Evolutionary conservation across 2,888 invertebrate species (phyloP).

Genomic region (Salpingus planirostris): DNA sequence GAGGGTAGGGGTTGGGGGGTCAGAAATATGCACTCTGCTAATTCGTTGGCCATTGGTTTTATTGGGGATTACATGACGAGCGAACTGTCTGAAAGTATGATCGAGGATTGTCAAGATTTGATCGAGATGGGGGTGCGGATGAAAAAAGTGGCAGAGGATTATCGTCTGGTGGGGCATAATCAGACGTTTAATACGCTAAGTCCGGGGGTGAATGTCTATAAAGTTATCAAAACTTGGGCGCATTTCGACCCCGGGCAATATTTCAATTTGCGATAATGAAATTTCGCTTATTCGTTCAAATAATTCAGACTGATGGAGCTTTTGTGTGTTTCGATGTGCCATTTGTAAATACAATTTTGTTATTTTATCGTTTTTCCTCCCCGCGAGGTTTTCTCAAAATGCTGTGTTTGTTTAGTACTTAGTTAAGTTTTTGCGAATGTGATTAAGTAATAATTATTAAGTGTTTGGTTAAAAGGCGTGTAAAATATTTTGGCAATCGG

Average conservation of each 20-base stretch:
- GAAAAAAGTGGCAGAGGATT: slow-evolving; percentile 39
- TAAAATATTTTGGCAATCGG: too few species aligned
- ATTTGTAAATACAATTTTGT: too few species aligned
- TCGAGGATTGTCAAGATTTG: slow-evolving; percentile 41
- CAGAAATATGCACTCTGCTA: slow-evolving; percentile 44
- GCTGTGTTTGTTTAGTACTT: too few species aligned
- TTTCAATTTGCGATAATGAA: too few species aligned
- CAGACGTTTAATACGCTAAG: slow-evolving; percentile 44
- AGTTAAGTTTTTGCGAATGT: too few species aligned
- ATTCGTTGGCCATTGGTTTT: slow-evolving; percentile 43
- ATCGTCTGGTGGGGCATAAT: slow-evolving; percentile 46
- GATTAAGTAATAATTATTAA: too few species aligned
- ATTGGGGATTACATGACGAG: slow-evolving; percentile 44
- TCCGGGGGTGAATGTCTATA: slow-evolving; percentile 45
- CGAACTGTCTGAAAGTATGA: slow-evolving; percentile 38
- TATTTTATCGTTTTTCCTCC: too few species aligned
- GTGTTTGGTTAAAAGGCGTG: too few species aligned
- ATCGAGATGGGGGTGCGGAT: slow-evolving; percentile 40
- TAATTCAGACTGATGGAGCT: too few species aligned
- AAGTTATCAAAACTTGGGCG: slow-evolving; percentile 44
- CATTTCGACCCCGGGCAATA: slow-evolving; percentile 35
- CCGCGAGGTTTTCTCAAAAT: too few species aligned
- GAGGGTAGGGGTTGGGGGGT: slow-evolving; percentile 47
- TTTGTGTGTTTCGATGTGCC: too few species aligned
- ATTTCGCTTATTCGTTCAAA: too few species aligned